Conservation (phyloP, 1,140 invertebrate species). For the Drosophila aff. region DNA sequence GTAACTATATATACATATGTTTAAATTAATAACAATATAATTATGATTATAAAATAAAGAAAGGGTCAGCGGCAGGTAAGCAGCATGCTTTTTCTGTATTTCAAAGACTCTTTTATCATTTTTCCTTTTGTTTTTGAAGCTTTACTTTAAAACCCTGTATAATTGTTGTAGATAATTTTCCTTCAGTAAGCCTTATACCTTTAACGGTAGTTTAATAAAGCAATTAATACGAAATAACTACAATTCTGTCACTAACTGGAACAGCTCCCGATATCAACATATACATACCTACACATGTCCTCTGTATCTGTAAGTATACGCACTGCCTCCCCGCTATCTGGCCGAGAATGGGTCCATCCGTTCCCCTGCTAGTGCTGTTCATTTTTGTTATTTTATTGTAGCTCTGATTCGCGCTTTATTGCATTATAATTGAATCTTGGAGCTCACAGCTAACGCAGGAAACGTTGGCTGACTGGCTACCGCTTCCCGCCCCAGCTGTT, state of each 20-base stretch:
- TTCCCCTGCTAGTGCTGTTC: slow-evolving; percentile 20
- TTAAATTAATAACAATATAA: not conserved
- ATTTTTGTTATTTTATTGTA: slow-evolving; percentile 80
- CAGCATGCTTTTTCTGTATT: not conserved
- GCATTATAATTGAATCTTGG: slow-evolving; percentile 84
- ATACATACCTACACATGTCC: slow-evolving; percentile 20
- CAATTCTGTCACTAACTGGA: not conserved
- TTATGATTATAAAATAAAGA: not conserved
- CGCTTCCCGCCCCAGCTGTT: slow-evolving; percentile 63
- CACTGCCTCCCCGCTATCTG: slow-evolving; percentile 28
- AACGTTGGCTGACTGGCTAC: slow-evolving; percentile 74
- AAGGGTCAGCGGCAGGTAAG: not conserved
- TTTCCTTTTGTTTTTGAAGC: not conserved
- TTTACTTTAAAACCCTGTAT: not conserved
- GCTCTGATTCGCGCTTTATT: slow-evolving; percentile 83
- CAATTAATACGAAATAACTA: not conserved
- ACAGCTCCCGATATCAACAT: not conserved
- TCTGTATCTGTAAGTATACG: slow-evolving; percentile 25
- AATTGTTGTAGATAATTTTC: not conserved
- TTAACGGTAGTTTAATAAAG: not conserved
- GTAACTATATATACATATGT: fast-evolving
- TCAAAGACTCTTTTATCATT: not conserved
- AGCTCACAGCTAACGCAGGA: slow-evolving; percentile 81
- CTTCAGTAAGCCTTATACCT: not conserved
- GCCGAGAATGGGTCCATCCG: slow-evolving; percentile 13